Evolutionary conservation across 2,113 vertebrate species (phyloP), one percentile per base, ranked within the genome.

Genomic region (Opisthocomus hoazin): DNA sequence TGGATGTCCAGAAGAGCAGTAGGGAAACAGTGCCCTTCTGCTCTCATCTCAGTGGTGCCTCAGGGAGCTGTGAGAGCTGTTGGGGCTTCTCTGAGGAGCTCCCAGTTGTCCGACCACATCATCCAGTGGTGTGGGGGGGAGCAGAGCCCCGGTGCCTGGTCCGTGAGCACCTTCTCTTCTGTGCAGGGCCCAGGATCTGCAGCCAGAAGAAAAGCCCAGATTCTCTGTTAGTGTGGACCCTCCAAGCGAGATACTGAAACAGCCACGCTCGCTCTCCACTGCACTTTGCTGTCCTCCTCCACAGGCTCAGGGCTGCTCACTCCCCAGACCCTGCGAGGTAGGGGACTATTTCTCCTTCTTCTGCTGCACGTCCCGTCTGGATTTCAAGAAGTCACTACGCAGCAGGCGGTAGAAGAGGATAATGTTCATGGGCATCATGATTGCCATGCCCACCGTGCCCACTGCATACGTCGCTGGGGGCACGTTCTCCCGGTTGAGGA

Each of bases 371-470:
- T 98, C 98, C 15, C 74, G 94, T 45, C 97, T 95, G 96, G 97
- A 89, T 79, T 96, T 97, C 73, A 99, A 97, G 90, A 99, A 98
- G 97, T 99, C 99, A 9, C 95, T 98, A 32, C 98, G 97, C 70
- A 99, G 98, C 77, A 99, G 97, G 11, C 98, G 98, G 81, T 97
- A 97, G 46, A 99, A 99, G 32, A 98, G 97, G 56, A 98, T 88
- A 17, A 99, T 96, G 73, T 99, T 99, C 98, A 99, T 99, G 91
- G 92, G 89, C 0, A 98, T 98, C 98, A 99, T 99, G 93, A 98
- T 98, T 95, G 98, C 98, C 98, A 99, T 97, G 27, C 99, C 99
- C 83, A 97, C 97, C 3, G 98, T 99, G 96, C 99, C 98, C 46
- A 99, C 96, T 0, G 98, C 97, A 39, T 99, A 98, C n/a, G 98